Conservation (phyloP, 2,888 invertebrate species). For the Axea sp. region DNA sequence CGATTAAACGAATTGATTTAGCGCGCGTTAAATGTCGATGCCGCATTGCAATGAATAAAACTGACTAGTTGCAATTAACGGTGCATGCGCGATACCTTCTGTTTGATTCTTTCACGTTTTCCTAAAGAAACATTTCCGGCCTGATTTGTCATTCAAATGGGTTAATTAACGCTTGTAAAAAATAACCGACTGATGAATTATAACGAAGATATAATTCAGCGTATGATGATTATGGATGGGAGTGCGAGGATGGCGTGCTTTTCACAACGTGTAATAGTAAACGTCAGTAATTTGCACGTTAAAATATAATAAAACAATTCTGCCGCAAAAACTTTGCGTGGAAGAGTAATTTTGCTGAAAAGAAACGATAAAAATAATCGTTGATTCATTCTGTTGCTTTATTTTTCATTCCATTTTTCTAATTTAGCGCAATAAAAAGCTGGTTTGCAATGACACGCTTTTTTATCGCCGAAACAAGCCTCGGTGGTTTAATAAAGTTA, state of each 20-base stretch:
- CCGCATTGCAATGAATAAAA: too few relatives aligned
- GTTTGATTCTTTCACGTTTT: too few relatives aligned
- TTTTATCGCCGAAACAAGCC: slow-evolving; percentile 17
- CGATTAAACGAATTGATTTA: too few relatives aligned
- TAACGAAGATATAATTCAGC: too few relatives aligned
- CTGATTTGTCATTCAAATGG: too few relatives aligned
- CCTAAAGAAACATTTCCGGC: too few relatives aligned
- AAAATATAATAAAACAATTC: slow-evolving; percentile 34
- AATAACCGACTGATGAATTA: too few relatives aligned
- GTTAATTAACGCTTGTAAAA: too few relatives aligned
- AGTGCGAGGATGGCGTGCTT: background rate
- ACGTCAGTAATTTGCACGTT: slow-evolving; percentile 22
- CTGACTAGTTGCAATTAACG: too few relatives aligned
- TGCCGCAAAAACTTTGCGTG: slow-evolving; percentile 2
- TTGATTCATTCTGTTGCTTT: background rate
- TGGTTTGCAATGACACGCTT: slow-evolving; percentile 31
- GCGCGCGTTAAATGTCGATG: too few relatives aligned
- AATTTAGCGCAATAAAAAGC: slow-evolving; percentile 8
- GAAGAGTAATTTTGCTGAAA: slow-evolving; percentile 23
- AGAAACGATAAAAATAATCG: slow-evolving; percentile 11
- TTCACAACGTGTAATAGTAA: slow-evolving; percentile 13
- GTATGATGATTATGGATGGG: slow-evolving; percentile 22
- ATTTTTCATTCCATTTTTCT: slow-evolving; percentile 1
- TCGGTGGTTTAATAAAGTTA: slow-evolving; percentile 37
- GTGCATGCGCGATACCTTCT: too few relatives aligned